phyloP scores from a whole-genome alignment of 2,797 vertebrate species.

The Denticeps clupeoides region DNA sequence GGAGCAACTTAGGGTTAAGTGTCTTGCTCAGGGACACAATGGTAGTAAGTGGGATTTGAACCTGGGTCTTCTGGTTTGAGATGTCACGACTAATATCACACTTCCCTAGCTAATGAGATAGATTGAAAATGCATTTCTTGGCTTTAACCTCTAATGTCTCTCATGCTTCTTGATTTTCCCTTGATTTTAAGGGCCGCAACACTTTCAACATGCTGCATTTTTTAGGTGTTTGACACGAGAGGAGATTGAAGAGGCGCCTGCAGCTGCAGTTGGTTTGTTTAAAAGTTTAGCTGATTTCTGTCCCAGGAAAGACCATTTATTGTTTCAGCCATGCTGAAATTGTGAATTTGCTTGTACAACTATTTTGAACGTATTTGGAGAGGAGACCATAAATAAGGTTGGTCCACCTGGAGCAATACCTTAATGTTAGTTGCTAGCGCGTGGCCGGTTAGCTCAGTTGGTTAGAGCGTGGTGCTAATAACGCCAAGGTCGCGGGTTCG shows the following conservation, averaged over 20 bases:
- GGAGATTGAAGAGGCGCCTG: constrained; percentile 33
- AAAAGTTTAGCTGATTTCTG: constrained; percentile 37
- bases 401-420: too few relatives aligned
- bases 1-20: too few relatives aligned
- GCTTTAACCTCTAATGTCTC: constrained; percentile 32
- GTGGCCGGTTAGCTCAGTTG: constrained; percentile 31
- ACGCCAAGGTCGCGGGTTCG: constrained; percentile 30
- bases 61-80: constrained; percentile 49
- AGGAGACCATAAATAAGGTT: too few relatives aligned
- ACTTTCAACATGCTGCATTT: constrained; percentile 52
- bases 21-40: too few relatives aligned
- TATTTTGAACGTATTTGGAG: constrained; percentile 40
- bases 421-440: too few relatives aligned
- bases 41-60: too few relatives aligned
- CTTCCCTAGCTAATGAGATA: constrained; percentile 36
- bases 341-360: constrained; percentile 56
- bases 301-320: constrained; percentile 44
- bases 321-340: constrained; percentile 65
- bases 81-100: constrained; percentile 39
- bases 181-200: constrained; percentile 45
- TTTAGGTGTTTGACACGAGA: constrained; percentile 48
- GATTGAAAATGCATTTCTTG: constrained; percentile 23
- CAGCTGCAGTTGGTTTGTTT: constrained; percentile 43
- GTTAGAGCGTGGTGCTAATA: constrained; percentile 32
- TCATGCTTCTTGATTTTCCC: constrained; percentile 30